phyloP scores from a whole-genome alignment of 2,113 vertebrate genomes.

The Silurus meridionalis region DNA sequence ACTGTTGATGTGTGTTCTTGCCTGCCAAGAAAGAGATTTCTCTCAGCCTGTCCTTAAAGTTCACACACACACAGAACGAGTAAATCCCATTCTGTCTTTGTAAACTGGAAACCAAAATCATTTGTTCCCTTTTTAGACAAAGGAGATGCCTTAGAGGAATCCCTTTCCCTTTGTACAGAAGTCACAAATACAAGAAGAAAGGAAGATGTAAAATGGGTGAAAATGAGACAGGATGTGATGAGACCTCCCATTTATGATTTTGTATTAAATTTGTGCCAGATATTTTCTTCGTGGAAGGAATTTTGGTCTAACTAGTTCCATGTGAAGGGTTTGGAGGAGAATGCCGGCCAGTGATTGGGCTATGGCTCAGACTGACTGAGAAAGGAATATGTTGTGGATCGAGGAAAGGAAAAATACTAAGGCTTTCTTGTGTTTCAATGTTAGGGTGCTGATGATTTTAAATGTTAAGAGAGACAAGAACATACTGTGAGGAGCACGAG shows the following conservation, averaged over 20 bases:
- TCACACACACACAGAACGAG: constrained; percentile 34
- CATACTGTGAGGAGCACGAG: neutral
- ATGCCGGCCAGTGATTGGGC: constrained; percentile 66
- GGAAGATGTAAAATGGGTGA: constrained; percentile 62
- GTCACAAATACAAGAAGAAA: constrained; percentile 57
- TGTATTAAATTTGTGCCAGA: constrained; percentile 75
- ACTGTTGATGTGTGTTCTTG: constrained; percentile 15
- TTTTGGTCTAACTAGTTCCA: constrained; percentile 79
- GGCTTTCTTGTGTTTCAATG: constrained; percentile 16
- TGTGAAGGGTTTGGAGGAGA: constrained; percentile 77
- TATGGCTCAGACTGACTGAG: constrained; percentile 64
- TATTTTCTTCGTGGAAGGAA: constrained; percentile 79
- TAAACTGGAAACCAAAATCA: constrained; percentile 40
- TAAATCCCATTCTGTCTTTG: constrained; percentile 13
- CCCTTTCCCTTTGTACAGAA: constrained; percentile 29
- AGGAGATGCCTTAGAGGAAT: constrained; percentile 32
- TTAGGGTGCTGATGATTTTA: constrained; percentile 23
- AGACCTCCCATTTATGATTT: constrained; percentile 78
- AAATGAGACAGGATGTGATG: constrained; percentile 75
- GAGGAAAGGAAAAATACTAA: constrained; percentile 55
- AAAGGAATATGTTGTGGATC: constrained; percentile 64
- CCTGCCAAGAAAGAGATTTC: constrained; percentile 45
- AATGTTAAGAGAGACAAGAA: constrained; percentile 20
- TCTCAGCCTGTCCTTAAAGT: constrained; percentile 31
- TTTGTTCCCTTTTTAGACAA: constrained; percentile 36